Evolutionary conservation across 2,888 invertebrate genomes (phyloP), one percentile per base, ranked within the genome.

Genomic region (Brachyptera putata): DNA sequence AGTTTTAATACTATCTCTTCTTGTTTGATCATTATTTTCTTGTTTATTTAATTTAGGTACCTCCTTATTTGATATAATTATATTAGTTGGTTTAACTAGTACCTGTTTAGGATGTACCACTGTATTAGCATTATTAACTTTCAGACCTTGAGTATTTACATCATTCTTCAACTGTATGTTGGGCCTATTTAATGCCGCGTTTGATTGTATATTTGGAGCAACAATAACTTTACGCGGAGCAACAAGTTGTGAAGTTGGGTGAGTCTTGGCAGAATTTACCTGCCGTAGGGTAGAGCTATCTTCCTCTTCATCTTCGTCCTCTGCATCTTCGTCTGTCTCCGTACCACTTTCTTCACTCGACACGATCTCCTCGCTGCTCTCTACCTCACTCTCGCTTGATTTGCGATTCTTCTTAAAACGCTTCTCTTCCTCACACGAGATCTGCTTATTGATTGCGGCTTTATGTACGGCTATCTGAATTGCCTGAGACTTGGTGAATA

Each of bases 361-460:
- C 13, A 66, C 63, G 55, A 67, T 68, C 43, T 65, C 68, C 55
- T 65, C 62, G 43, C 58, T 63, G n/a, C 46, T 58, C 37, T 62
- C 64, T 2, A 41, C 49, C 39, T 61, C 64, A 56, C 57, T 57
- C 9, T 56, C 62, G 25, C 39, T 49, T 18, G 21, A 13, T 21
- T 34, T 56, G 16, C 55, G 36, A 5, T 4, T 18, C 24, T 13
- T 16, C 46, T 14, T 58, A 21, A 25, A 22, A 50, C 70, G 63
- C 46, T 69, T 66, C 21, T 70, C 70, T 57, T 72, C 74, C 63
- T 73, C 73, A 43, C 69, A 66, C n/a, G 71, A 72, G 64, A 75
- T 68, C 67, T 75, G 75, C 63, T 75, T 75, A 57, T 73, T 74
- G 58, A 75, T 74, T 11, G 75, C 74, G 13, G 75, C 74, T 63